These are phyloP conservation scores for Eugnorisma glareosa DNA, from an alignment of 2,888 invertebrate species.

Conservation along the genomic window DNA sequence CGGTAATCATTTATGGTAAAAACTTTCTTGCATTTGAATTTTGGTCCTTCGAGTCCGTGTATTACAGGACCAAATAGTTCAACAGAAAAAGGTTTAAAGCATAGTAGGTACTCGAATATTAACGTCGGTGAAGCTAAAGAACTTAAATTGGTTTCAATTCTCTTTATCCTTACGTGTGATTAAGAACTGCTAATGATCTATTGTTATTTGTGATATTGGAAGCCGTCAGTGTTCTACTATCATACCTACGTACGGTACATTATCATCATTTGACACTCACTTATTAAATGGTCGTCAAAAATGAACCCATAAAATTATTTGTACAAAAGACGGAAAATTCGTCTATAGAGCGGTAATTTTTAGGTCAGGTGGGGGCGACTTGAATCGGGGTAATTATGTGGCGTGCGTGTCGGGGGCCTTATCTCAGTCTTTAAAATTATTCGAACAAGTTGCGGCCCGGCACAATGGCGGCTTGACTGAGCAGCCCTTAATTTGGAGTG, in stretches of 20 bases:
- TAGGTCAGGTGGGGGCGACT: constrained; percentile 68
- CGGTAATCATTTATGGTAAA: neutral
- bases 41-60: neutral
- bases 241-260: neutral
- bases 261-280: neutral
- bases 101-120: too few relatives aligned
- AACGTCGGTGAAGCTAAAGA: neutral
- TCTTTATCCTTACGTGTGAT: neutral
- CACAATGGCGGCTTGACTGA: constrained; percentile 44
- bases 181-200: neutral
- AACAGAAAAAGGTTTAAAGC: neutral
- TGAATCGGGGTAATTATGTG: constrained; percentile 74
- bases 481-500: constrained; percentile 51
- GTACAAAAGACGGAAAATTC: constrained; percentile 58
- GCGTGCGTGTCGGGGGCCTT: constrained; percentile 68
- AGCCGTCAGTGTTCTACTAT: neutral
- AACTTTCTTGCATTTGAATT: neutral
- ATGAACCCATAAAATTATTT: constrained; percentile 21
- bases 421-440: constrained; percentile 64
- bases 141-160: neutral
- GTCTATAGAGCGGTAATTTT: constrained; percentile 70
- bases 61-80: neutral
- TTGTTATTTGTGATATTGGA: neutral
- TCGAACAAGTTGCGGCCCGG: constrained; percentile 55
- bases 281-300: constrained; percentile 11